Base-by-base conservation (phyloP, 2,113 vertebrate genomes). In the Tachycineta bicolor region DNA sequence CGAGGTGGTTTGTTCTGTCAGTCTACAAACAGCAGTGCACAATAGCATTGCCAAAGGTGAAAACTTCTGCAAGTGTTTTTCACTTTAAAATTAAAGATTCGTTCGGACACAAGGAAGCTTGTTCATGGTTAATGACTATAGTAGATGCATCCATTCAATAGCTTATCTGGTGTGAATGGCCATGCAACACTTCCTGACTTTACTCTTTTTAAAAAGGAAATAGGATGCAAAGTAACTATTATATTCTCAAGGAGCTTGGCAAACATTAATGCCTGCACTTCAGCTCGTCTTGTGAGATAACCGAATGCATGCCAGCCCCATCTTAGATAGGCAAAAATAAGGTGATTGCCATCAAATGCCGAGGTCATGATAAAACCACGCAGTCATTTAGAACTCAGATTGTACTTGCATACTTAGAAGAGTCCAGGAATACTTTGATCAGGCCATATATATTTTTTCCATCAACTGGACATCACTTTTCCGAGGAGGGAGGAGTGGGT, bases 221-320 rank as follows among this genome's bases (percentile, higher is more conserved):
- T 74, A 87, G 88, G 43, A 77, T 95, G 94, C 91, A 95, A 91
- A 97, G 52, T 90, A 92, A 81, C 76, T 71, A 83, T 95, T 95
- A 71, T 91, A 87, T 90, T 90, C 89, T 84, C 37, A 33, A 70
- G 56, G 46, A 89, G 23, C 18, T 68, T 91, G 79, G 53, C 52
- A 75, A 86, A 50, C 12, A 10, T 65, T 75, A 17, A 4, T 46
- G 55, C 34, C 49, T 44, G 28, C 67, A 21, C 70, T 90, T 93
- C 73, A 71, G 9, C 59, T 67, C 68, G 28, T 49, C 78, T 59
- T 63, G 33, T 68, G 62, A 89, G 86, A 93, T 60, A 95, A 87
- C 20, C 17, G 65, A n/a, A 50, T 33, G 58, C 41, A 59, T 67
- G 49, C 52, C 31, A 89, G 49, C 58, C 34, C 24, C 29, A 12